Base-by-base conservation (phyloP, 2,113 vertebrate species). In the Erpornis zantholeuca region DNA sequence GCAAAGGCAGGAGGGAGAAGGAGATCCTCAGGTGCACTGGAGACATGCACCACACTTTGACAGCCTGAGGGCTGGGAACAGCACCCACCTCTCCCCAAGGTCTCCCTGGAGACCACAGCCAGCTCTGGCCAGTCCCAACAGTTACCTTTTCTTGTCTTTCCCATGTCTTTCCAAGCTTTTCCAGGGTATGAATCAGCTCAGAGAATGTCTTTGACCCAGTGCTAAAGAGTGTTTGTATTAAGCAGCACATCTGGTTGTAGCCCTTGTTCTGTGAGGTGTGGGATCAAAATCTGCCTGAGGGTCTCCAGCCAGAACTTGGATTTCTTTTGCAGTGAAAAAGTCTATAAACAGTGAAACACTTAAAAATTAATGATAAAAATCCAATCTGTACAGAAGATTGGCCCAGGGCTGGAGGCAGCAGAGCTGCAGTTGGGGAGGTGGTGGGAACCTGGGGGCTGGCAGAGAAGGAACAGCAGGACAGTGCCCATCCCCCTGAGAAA, bases 11-110 rank as follows among this genome's bases (percentile, higher is more conserved):
- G 24, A 49, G 42, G 31, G 45, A 56, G n/a, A 4, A 82, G n/a
- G 28, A 50, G 53, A 25, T n/a, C 13, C 44, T 63, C 1, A 0
- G 28, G 38, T 38, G 29, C 22, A 0, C 52, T 15, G 2, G 15
- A 59, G 25, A 17, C n/a, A 4, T n/a, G 38, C n/a, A 47, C 9
- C 38, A 38, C 9, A 2, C 5, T 5, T 5, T 31, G 50, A 12
- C 65, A 82, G 38, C 45, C 68, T 11, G 35, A 40, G 60, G 38
- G 54, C n/a, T 61, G 3, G 24, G 17, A n/a, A 57, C 33, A 31
- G 36, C 15, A 9, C 10, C 29, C 42, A 22, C 9, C 7, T 1
- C 35, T n/a, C 54, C 17, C 54, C 35, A 21, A 19, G 15, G 13
- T 27, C 31, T 50, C 53, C 20, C 77, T 47, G 38, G 49, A 72